Conservation (phyloP, 2,113 vertebrate genomes). For the Eidolon helvum region DNA sequence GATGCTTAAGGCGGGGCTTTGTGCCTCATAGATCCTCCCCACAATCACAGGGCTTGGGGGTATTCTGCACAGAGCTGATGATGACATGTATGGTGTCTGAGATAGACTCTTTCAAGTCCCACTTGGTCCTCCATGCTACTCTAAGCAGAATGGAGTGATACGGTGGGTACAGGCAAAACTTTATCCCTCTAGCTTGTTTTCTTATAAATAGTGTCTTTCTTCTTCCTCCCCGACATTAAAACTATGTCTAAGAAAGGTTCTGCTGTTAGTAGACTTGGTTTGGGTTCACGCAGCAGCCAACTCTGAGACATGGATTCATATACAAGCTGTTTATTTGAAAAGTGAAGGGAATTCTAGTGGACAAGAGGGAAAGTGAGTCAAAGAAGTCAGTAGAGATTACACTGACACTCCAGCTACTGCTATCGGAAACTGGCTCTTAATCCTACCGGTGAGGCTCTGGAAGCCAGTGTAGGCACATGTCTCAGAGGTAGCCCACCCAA, state of each 20-base stretch:
- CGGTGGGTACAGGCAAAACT: fast-evolving
- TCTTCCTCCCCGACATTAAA: background rate
- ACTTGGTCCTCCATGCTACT: background rate
- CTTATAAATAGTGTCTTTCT: background rate
- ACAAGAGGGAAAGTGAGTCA: background rate
- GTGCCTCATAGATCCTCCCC: background rate
- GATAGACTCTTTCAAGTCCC: background rate
- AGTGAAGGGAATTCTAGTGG: background rate
- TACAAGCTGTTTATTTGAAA: background rate
- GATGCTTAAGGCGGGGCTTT: background rate
- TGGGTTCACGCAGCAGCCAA: background rate
- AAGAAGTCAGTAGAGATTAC: background rate
- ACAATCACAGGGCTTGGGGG: background rate
- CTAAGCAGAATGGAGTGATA: background rate
- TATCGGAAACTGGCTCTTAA: background rate
- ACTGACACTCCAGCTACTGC: background rate
- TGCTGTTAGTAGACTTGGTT: background rate
- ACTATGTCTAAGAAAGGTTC: background rate
- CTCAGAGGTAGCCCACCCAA: background rate
- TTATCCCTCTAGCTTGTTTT: background rate
- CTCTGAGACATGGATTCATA: background rate
- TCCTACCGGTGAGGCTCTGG: background rate
- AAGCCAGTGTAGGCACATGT: background rate
- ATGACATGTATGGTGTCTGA: too few relatives aligned
- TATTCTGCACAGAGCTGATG: background rate